Evolutionary conservation across 2,888 invertebrate species (phyloP), one percentile per base, ranked within the genome.

Genomic region (Polietes domitor): DNA sequence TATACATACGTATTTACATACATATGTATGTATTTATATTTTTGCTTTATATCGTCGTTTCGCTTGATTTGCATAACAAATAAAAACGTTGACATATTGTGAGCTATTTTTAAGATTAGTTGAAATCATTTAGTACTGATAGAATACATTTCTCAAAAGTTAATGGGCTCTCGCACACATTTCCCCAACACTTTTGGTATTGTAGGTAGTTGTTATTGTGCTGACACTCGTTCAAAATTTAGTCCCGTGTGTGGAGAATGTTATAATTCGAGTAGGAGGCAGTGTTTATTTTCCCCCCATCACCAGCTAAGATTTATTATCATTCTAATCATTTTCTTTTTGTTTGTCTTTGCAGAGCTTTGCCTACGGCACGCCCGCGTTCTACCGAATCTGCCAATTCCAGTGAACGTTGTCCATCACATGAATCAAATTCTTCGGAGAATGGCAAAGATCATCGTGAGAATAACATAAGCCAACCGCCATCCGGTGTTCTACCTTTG

Each of bases 391-490:
- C 91, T 79, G 91, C 91, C 12, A 91, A 91, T 73, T 91, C 91
- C 85, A 95, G 95, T 88, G 95, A 95, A 88, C 95, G 96, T 86
- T 96, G 96, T 92, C 96, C 96, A 86, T 96, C 96, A 87, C 95
- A 95, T 90, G 96, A 96, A 92, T 96, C 96, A 70, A 94, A 95
- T 89, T 95, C 95, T 88, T 95, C 96, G 58, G 95, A 95, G 87
- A 94, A 95, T 83, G 93, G 93, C 19, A 87, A 86, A 79, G 85
- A 84, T 68, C 50, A 77, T 70, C 78, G 84, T 58, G 85, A 95
- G 9, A 80, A 73, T 65, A 77, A 50, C 21, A 73, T 80, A 75
- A 68, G 78, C 79, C 75, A 86, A 72, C 61, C 65, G 55, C 50
- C 79, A 26, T 86, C 82, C 1, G 88, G 87, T 7, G 86, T 87